Conservation (phyloP, 2,888 invertebrate genomes). For the Lacanobia oleracea region DNA sequence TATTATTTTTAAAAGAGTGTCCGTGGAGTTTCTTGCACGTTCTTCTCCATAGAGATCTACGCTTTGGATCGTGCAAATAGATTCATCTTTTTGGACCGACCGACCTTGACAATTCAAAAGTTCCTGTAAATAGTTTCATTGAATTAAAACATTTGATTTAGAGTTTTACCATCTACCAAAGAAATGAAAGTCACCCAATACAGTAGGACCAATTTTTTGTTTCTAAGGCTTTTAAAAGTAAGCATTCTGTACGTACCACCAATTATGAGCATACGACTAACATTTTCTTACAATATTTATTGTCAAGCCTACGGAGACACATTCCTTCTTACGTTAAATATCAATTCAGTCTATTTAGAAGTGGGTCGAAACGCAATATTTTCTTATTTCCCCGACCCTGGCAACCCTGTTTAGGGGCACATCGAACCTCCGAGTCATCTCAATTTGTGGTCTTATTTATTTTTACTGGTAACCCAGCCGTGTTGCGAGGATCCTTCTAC, state of each 20-base stretch:
- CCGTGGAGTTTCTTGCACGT: no score
- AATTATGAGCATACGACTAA: neutral
- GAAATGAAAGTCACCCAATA: no score
- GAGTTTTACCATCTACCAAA: no score
- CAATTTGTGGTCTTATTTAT: slow-evolving; percentile 68
- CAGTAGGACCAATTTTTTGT: neutral
- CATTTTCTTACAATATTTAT: slow-evolving; percentile 22
- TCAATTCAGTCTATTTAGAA: slow-evolving; percentile 40
- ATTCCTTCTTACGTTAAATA: slow-evolving; percentile 33
- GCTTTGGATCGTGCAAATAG: no score
- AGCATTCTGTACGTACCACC: neutral
- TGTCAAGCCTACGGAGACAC: neutral
- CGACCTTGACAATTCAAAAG: no score
- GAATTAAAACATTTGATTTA: no score
- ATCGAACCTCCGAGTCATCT: slow-evolving; percentile 66
- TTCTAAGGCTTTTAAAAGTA: neutral
- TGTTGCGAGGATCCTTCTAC: slow-evolving; percentile 45
- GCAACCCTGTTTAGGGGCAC: slow-evolving; percentile 63
- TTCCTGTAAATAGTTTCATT: no score
- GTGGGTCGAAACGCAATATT: slow-evolving; percentile 35
- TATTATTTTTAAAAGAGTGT: no score
- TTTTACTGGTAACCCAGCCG: slow-evolving; percentile 59
- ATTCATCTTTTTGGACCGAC: no score
- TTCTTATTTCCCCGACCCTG: slow-evolving; percentile 49
- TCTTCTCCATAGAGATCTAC: no score